A percentile compares a stretch with the other conserved stretches of the same genome.
Conservation (phyloP, 2,888 invertebrate genomes). For the Cremastinae sp. region DNA sequence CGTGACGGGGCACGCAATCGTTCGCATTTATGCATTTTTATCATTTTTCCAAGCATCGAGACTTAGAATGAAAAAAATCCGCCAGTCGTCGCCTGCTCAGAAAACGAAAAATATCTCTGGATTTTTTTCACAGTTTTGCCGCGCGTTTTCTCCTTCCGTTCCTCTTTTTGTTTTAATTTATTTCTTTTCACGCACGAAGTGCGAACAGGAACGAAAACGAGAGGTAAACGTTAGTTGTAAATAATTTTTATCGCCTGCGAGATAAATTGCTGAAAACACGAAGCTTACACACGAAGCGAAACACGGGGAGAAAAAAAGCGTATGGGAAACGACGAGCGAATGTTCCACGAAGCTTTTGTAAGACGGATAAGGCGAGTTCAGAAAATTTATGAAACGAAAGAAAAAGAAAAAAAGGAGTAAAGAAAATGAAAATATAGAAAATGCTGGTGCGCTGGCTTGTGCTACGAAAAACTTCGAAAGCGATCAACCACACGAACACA, state of each 20-base stretch:
- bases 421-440: conserved; percentile 36
- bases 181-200: conserved; percentile 34
- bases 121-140: conserved; percentile 10
- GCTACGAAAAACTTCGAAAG: conserved; percentile 14
- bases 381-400: conserved; percentile 33
- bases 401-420: conserved; percentile 11
- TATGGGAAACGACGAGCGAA: conserved; percentile 29
- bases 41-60: conserved; percentile 1
- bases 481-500: conserved; percentile 47
- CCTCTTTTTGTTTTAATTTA: conserved; percentile 33
- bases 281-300: conserved; percentile 30
- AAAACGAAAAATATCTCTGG: conserved; percentile 29
- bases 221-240: conserved; percentile 52
- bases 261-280: conserved; percentile 22
- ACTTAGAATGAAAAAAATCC: conserved; percentile 22
- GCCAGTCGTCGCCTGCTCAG: conserved; percentile 40
- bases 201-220: conserved; percentile 25
- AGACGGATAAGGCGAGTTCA: conserved; percentile 41
- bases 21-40: conserved; percentile 18
- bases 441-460: conserved; percentile 52
- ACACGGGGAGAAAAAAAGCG: conserved; percentile 1
- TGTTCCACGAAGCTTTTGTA: conserved; percentile 64
- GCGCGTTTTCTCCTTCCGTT: conserved; percentile 27
- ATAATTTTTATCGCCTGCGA: conserved; percentile 60
- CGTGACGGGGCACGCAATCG: conserved; percentile 28